Evolutionary conservation across 2,797 vertebrate genomes (phyloP).

Genomic region (Eulemur albifrons): DNA sequence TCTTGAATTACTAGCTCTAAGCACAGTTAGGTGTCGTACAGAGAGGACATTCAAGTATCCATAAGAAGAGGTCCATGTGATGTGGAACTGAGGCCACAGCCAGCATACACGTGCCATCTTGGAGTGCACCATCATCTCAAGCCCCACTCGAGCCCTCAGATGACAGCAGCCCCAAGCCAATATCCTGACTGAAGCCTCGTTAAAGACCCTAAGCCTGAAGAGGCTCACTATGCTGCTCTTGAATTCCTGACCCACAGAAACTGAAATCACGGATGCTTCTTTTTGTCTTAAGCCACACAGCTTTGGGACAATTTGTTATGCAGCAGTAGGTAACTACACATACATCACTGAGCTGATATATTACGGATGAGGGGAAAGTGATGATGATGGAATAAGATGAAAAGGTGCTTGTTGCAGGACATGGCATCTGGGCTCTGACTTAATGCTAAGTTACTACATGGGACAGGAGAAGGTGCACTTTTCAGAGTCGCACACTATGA

Average conservation of each 20-base stretch:
- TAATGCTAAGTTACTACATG: neutral
- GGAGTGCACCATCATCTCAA: neutral
- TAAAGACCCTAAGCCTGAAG: neutral
- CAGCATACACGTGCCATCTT: neutral
- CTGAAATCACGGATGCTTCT: neutral
- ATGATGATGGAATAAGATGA: neutral
- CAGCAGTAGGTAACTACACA: neutral
- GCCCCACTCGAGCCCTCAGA: neutral
- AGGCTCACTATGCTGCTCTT: neutral
- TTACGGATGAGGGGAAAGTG: neutral
- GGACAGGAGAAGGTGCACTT: neutral
- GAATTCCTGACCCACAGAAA: neutral
- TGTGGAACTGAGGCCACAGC: neutral
- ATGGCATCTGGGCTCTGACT: neutral
- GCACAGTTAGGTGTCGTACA: neutral
- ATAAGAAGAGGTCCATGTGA: neutral
- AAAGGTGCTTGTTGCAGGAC: neutral
- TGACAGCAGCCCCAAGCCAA: neutral
- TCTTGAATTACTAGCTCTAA: neutral
- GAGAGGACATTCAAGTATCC: neutral
- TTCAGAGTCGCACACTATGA: neutral
- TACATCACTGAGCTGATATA: neutral
- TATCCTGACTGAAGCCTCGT: neutral
- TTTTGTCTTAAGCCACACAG: neutral
- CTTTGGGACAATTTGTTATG: neutral